These are phyloP conservation scores for Pipistrellus pygmaeus DNA, from an alignment of 2,797 vertebrate species.

Conservation along the genomic window DNA sequence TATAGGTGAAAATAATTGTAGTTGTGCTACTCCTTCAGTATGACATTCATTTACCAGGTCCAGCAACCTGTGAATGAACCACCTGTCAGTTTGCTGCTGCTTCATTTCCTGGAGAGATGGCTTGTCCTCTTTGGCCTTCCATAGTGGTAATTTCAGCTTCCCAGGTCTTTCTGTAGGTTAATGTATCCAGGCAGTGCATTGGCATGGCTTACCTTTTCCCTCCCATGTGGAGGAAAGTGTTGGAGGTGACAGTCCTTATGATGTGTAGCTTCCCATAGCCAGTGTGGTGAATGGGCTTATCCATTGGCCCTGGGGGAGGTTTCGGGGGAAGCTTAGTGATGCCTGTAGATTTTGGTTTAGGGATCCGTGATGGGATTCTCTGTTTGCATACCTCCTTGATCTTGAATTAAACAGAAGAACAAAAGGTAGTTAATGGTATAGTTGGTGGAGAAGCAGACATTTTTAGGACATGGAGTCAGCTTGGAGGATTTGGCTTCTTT, in stretches of 20 bases:
- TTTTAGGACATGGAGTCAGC: slow-evolving; percentile 34
- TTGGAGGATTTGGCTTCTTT: slow-evolving; percentile 40
- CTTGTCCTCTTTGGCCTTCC: slow-evolving; percentile 33
- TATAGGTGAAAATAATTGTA: neutral
- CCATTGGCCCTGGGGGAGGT: slow-evolving; percentile 72
- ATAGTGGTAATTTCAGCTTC: slow-evolving; percentile 34
- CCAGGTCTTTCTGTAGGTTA: slow-evolving; percentile 63
- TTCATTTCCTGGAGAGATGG: slow-evolving; percentile 14
- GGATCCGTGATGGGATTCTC: slow-evolving; percentile 92
- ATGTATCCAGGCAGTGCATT: slow-evolving; percentile 6
- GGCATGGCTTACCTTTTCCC: slow-evolving; percentile 85
- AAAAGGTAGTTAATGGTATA: slow-evolving; percentile 60
- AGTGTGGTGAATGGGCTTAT: slow-evolving; percentile 79
- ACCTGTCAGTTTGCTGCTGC: neutral
- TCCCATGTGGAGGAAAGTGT: slow-evolving; percentile 84
- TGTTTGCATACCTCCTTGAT: slow-evolving; percentile 90
- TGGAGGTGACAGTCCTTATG: slow-evolving; percentile 84
- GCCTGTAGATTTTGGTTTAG: slow-evolving; percentile 91
- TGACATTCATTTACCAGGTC: slow-evolving; percentile 12
- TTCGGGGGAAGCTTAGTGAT: slow-evolving; percentile 87
- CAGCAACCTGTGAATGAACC: slow-evolving; percentile 34
- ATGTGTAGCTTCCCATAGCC: slow-evolving; percentile 83
- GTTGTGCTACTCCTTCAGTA: neutral
- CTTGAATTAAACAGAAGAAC: slow-evolving; percentile 87
- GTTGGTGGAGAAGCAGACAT: neutral